Evolutionary conservation across 1,140 invertebrate species (phyloP).

Genomic region (Drosophila nigrodunni): DNA sequence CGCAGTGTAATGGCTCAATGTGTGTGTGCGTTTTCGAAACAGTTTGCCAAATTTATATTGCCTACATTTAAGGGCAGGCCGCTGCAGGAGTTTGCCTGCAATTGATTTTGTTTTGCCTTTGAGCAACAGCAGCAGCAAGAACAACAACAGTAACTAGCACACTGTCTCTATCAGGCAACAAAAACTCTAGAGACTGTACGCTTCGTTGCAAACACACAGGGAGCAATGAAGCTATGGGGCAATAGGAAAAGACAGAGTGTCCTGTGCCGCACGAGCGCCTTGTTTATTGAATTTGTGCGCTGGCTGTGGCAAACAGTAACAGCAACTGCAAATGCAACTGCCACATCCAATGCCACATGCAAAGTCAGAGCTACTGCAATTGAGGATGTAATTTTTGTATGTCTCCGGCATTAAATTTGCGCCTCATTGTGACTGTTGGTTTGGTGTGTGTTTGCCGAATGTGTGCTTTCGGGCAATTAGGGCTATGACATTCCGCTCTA

Average conservation of each 20-base stretch:
- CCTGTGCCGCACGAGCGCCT: slow-evolving; percentile 67
- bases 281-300: slow-evolving; percentile 77
- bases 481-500: slow-evolving; percentile 81
- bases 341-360: slow-evolving; percentile 5
- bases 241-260: slow-evolving; percentile 31
- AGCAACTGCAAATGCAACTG: slow-evolving; percentile 14
- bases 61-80: slow-evolving; percentile 61
- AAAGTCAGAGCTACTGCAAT: slow-evolving; percentile 50
- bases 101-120: slow-evolving; percentile 75
- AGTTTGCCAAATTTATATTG: slow-evolving; percentile 78
- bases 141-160: slow-evolving; percentile 25
- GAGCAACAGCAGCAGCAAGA: slow-evolving; percentile 13
- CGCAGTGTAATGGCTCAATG: slow-evolving; percentile 61
- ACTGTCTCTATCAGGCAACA: slow-evolving; percentile 50
- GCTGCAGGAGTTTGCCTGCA: slow-evolving; percentile 42
- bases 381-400: slow-evolving; percentile 81
- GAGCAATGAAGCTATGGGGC: slow-evolving; percentile 13
- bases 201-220: slow-evolving; percentile 44
- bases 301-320: slow-evolving; percentile 21
- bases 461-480: slow-evolving; percentile 69
- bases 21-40: slow-evolving; percentile 23
- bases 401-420: slow-evolving; percentile 80
- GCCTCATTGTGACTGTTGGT: slow-evolving; percentile 25
- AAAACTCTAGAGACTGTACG: slow-evolving; percentile 44
- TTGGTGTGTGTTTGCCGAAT: not conserved